phyloP scores from a whole-genome alignment of 2,888 invertebrate genomes.

The Chalcosyrphus nemorum region DNA sequence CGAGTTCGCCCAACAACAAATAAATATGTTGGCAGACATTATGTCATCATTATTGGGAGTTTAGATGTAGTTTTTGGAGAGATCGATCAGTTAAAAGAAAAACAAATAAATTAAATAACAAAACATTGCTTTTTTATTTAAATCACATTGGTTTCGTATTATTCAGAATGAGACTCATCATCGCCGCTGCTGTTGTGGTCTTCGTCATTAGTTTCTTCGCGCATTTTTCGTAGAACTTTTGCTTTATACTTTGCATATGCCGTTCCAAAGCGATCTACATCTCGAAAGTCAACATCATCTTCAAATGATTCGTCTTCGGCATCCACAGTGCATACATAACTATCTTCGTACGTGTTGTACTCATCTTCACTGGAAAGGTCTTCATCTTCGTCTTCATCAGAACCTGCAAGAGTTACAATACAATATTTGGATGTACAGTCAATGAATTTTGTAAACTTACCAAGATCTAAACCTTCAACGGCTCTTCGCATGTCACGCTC shows the following conservation, averaged over 20 bases:
- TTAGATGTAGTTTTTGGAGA: conserved; percentile 84
- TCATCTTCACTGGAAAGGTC: conserved; percentile 77
- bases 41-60: conserved; percentile 88
- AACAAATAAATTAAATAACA: background rate
- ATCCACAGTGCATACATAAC: conserved; percentile 81
- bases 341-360: conserved; percentile 76
- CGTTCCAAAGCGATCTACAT: conserved; percentile 85
- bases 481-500: conserved; percentile 85
- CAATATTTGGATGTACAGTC: too few relatives aligned
- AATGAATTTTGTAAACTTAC: conserved; percentile 72
- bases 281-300: conserved; percentile 82
- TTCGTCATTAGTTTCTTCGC: conserved; percentile 33
- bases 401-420: conserved; percentile 32
- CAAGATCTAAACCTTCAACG: conserved; percentile 82
- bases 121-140: conserved; percentile 2
- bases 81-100: conserved; percentile 82
- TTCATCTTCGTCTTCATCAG: conserved; percentile 74
- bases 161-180: conserved; percentile 18
- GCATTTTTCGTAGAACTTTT: conserved; percentile 78
- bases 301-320: conserved; percentile 80
- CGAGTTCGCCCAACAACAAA: conserved; percentile 85
- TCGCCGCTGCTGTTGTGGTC: background rate
- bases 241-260: conserved; percentile 88
- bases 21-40: conserved; percentile 90
- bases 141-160: too few relatives aligned